Conservation (phyloP, 1,140 invertebrate genomes). For the Leptinotarsa texana region DNA sequence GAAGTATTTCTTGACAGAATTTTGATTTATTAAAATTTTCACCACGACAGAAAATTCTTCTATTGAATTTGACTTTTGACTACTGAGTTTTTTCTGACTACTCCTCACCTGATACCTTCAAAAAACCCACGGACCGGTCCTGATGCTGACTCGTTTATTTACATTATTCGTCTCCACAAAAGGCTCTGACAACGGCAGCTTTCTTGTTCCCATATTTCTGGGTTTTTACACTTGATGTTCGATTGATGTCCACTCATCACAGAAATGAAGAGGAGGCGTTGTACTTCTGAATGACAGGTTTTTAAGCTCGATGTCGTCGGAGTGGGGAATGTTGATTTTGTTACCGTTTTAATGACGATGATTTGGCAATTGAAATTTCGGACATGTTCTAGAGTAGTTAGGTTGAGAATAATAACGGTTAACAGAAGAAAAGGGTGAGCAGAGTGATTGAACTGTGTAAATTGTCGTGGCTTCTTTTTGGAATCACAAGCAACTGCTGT, state of each 20-base stretch:
- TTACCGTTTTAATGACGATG: constrained; percentile 2
- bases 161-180: background rate
- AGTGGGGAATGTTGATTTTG: background rate
- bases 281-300: background rate
- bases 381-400: background rate
- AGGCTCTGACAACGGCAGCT: background rate
- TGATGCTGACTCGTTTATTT: background rate
- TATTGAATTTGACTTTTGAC: too few relatives aligned
- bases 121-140: background rate
- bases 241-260: constrained; percentile 7
- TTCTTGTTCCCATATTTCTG: constrained; percentile 2
- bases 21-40: too few relatives aligned
- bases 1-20: too few relatives aligned
- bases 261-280: background rate
- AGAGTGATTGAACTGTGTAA: background rate
- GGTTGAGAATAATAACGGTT: background rate
- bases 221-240: background rate
- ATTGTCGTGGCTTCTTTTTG: too few relatives aligned
- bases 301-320: background rate
- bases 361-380: constrained; percentile 4
- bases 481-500: too few relatives aligned
- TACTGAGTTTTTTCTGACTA: too few relatives aligned
- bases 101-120: too few relatives aligned
- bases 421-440: background rate
- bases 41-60: too few relatives aligned